Evolutionary conservation across 2,113 vertebrate genomes (phyloP).

Genomic region (Phycodurus eques): DNA sequence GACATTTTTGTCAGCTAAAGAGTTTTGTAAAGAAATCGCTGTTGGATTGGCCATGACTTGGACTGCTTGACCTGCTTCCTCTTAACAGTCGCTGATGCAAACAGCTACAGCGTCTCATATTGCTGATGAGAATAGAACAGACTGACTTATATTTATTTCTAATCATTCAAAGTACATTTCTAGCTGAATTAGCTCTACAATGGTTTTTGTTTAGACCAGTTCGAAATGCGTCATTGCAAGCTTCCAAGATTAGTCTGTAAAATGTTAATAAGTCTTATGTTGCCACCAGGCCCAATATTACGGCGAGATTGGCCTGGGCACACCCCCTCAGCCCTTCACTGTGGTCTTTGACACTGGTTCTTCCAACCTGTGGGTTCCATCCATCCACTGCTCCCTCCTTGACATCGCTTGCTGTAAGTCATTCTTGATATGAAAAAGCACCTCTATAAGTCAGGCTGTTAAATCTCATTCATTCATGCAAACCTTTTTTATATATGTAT

Average conservation of each 20-base stretch:
- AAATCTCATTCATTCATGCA: neutral
- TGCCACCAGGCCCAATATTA: constrained; percentile 89
- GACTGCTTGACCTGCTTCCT: constrained; percentile 10
- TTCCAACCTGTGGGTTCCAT: constrained; percentile 97
- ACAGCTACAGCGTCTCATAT: neutral
- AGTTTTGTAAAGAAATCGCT: neutral
- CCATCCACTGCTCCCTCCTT: constrained; percentile 78
- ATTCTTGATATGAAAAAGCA: too few relatives aligned
- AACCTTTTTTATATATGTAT: neutral
- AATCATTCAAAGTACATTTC: neutral
- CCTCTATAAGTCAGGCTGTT: neutral
- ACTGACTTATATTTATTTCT: neutral
- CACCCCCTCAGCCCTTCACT: constrained; percentile 84
- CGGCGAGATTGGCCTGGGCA: constrained; percentile 83
- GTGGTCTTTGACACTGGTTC: constrained; percentile 97
- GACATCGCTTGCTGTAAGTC: constrained; percentile 93
- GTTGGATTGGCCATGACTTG: constrained; percentile 1
- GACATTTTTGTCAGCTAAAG: neutral
- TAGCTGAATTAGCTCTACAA: neutral
- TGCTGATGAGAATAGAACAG: neutral
- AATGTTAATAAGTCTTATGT: neutral
- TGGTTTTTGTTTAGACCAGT: neutral
- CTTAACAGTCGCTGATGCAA: neutral
- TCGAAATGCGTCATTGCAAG: neutral
- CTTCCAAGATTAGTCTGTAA: neutral